A percentile compares a stretch with the other conserved stretches of the same genome.
Evolutionary conservation across 2,888 invertebrate genomes (phyloP).

Genomic region (Megalurothrips usitatus): DNA sequence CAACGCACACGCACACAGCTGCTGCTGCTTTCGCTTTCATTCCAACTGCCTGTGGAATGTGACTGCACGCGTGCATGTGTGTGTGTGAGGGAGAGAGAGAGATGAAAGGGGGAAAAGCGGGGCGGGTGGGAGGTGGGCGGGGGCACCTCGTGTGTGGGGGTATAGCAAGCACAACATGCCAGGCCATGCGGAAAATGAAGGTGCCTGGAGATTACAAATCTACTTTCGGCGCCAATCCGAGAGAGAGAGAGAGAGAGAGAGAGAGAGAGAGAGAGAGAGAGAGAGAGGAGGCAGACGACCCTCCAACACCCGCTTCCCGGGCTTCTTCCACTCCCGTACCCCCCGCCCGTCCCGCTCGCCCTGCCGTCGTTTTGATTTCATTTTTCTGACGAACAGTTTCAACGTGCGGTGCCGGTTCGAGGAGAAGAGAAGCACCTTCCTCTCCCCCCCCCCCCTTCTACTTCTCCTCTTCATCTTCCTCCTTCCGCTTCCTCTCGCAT

Average conservation of each 20-base stretch:
- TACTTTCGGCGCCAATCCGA: slow-evolving; percentile 18
- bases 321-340: no score
- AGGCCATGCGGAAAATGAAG: slow-evolving; percentile 21
- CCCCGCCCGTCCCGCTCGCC: no score
- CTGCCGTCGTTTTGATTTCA: no score
- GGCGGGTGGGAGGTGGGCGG: not conserved
- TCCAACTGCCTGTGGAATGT: not conserved
- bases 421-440: no score
- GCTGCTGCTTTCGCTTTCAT: not conserved
- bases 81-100: not conserved
- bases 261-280: not conserved
- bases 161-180: not conserved
- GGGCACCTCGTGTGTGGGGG: not conserved
- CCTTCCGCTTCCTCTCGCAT: no score
- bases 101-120: no score
- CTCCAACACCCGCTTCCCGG: no score
- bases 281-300: not conserved
- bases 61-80: not conserved
- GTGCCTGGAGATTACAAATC: slow-evolving; percentile 16
- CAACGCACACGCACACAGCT: not conserved
- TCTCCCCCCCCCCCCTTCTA: no score
- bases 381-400: no score
- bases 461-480: no score
- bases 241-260: not conserved
- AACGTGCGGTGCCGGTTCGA: no score